Percentiles rank a stretch among this genome's conserved stretches.
Conservation (phyloP, 1,140 invertebrate genomes). For the Cotesia glomerata region DNA sequence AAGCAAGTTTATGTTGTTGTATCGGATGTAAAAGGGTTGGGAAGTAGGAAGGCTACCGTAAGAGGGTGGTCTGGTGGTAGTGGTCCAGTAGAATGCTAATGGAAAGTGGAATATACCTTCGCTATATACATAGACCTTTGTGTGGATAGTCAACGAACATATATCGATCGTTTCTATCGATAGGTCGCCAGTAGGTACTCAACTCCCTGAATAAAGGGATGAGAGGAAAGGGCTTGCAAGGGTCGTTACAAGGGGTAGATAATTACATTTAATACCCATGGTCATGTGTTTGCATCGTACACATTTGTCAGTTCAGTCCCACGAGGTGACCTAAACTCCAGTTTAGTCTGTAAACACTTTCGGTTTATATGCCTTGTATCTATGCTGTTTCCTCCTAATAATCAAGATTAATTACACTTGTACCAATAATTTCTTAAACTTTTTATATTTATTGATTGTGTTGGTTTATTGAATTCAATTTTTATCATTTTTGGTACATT, state of each 20-base stretch:
- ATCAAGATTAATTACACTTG: neutral
- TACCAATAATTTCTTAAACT: too few species aligned
- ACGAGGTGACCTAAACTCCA: conserved; percentile 3
- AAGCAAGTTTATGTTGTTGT: neutral
- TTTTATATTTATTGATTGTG: too few species aligned
- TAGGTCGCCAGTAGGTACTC: conserved; percentile 38
- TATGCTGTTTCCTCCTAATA: neutral
- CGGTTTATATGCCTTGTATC: neutral
- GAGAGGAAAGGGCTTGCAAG: conserved; percentile 6
- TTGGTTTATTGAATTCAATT: too few species aligned
- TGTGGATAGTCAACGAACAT: conserved; percentile 30
- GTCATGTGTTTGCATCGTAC: conserved; percentile 57
- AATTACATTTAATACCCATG: conserved; percentile 61
- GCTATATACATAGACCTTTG: conserved; percentile 2
- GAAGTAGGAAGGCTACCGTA: conserved; percentile 7
- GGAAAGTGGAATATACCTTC: conserved; percentile 42
- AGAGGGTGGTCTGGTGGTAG: conserved; percentile 1
- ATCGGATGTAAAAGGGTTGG: neutral
- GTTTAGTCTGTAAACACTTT: conserved; percentile 9
- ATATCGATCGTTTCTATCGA: conserved; percentile 45
- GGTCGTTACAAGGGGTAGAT: conserved; percentile 48
- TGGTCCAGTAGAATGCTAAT: conserved; percentile 44
- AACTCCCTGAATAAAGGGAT: conserved; percentile 35
- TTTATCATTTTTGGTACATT: too few species aligned
- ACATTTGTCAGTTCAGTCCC: conserved; percentile 44